These are phyloP conservation scores for Aegypius monachus DNA, from an alignment of 2,113 vertebrate genomes.

Conservation along the genomic window DNA sequence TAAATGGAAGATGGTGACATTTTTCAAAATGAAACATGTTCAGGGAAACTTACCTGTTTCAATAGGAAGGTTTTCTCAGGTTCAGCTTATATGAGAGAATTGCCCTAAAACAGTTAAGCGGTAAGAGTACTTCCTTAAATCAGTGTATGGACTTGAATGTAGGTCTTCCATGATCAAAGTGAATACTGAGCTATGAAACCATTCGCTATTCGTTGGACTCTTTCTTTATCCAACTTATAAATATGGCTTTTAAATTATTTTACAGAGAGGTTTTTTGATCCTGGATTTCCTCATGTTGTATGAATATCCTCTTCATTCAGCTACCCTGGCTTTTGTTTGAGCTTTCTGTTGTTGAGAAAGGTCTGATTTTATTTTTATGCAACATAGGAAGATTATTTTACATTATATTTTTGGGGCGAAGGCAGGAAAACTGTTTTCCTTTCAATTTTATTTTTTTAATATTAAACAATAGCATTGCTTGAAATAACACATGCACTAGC, in stretches of 20 bases:
- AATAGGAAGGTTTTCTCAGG: not conserved
- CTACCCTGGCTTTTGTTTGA: not conserved
- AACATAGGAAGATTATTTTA: not conserved
- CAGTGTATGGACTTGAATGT: not conserved
- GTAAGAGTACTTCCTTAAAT: not conserved
- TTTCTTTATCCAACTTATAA: not conserved
- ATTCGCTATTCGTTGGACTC: not conserved
- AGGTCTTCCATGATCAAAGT: not conserved
- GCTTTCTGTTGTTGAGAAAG: not conserved
- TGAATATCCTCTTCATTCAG: not conserved
- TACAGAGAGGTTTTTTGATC: not conserved
- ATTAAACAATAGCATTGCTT: slow-evolving; percentile 13
- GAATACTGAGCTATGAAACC: not conserved
- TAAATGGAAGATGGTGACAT: not conserved
- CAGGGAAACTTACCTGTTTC: not conserved
- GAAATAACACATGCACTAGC: slow-evolving; percentile 27
- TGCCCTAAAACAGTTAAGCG: not conserved
- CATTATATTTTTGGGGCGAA: not conserved
- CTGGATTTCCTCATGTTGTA: not conserved
- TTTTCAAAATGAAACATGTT: not conserved
- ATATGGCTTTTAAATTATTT: not conserved
- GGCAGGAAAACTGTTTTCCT: not conserved
- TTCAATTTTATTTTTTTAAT: not conserved
- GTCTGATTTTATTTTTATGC: not conserved
- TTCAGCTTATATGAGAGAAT: not conserved